phyloP scores from a whole-genome alignment of 2,113 vertebrate genomes.

The Phalacrocorax brasilianus region DNA sequence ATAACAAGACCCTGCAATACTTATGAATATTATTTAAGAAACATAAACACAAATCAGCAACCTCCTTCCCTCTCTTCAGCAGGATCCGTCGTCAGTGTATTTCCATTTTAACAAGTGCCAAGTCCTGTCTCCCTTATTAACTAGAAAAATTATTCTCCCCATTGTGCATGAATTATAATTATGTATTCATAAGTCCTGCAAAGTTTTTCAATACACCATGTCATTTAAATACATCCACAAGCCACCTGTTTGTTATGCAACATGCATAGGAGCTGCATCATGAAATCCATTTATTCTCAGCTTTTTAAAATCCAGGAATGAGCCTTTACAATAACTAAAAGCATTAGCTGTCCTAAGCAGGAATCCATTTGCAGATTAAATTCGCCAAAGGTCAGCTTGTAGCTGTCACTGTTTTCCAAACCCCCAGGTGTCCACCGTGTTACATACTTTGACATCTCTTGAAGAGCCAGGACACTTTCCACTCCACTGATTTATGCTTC shows the following conservation, averaged over 20 bases:
- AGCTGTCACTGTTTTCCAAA: constrained; percentile 71
- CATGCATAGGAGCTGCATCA: constrained; percentile 4
- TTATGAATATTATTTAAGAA: neutral
- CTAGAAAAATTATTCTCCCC: neutral
- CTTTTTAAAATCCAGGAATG: constrained; percentile 63
- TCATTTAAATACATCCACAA: constrained; percentile 43
- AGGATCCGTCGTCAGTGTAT: neutral
- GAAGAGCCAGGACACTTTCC: constrained; percentile 81
- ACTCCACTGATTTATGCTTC: constrained; percentile 79
- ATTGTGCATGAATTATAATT: constrained; percentile 1
- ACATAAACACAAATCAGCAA: neutral
- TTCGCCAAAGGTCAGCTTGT: constrained; percentile 79
- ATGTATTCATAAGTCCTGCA: constrained; percentile 33
- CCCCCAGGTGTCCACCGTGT: constrained; percentile 32
- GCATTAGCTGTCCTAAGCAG: constrained; percentile 82
- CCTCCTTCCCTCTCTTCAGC: neutral
- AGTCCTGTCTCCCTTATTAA: constrained; percentile 21
- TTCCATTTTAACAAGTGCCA: constrained; percentile 3
- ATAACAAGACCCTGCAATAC: neutral
- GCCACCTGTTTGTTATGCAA: constrained; percentile 62
- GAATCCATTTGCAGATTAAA: constrained; percentile 88
- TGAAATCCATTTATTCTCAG: constrained; percentile 67
- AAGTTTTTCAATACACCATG: constrained; percentile 31
- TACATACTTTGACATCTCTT: constrained; percentile 59
- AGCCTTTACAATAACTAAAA: constrained; percentile 71